Percentiles rank a stretch among this genome's conserved stretches.
Evolutionary conservation across 2,113 vertebrate species (phyloP).

Genomic region (Salvelinus sp.): DNA sequence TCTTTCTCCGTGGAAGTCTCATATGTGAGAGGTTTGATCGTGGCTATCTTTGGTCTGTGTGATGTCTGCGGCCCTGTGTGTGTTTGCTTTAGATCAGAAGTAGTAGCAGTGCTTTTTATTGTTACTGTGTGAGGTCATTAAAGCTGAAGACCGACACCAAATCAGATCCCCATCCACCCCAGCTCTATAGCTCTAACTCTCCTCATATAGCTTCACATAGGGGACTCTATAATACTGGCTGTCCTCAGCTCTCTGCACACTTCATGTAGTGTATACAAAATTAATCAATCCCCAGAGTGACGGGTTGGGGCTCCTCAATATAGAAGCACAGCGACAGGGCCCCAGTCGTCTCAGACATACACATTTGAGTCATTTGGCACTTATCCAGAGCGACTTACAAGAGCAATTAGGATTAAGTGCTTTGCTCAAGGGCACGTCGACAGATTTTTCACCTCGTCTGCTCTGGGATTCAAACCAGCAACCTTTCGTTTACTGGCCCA

Average conservation of each 20-base stretch:
- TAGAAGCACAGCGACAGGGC: no score
- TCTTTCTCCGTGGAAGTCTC: neutral
- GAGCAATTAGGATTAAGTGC: no score
- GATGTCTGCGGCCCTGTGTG: neutral
- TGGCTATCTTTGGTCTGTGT: neutral
- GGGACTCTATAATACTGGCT: no score
- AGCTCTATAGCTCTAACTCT: neutral
- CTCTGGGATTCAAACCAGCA: no score
- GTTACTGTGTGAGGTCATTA: neutral
- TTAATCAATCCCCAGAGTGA: slow-evolving; percentile 28
- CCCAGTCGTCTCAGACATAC: no score
- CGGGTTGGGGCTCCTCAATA: neutral
- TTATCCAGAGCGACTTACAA: no score
- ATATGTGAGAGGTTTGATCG: neutral
- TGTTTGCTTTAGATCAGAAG: neutral
- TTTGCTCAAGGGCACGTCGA: no score
- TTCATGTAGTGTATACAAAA: slow-evolving; percentile 53
- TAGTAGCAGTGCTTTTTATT: neutral
- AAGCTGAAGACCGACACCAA: neutral
- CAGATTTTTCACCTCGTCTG: no score
- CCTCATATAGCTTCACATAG: no score
- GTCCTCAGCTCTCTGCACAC: slow-evolving; percentile 7
- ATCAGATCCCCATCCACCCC: neutral
- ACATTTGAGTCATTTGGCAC: no score
- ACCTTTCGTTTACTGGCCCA: no score